Evolutionary conservation across 2,113 vertebrate species (phyloP).

Genomic region (Clarias macrocephalus): DNA sequence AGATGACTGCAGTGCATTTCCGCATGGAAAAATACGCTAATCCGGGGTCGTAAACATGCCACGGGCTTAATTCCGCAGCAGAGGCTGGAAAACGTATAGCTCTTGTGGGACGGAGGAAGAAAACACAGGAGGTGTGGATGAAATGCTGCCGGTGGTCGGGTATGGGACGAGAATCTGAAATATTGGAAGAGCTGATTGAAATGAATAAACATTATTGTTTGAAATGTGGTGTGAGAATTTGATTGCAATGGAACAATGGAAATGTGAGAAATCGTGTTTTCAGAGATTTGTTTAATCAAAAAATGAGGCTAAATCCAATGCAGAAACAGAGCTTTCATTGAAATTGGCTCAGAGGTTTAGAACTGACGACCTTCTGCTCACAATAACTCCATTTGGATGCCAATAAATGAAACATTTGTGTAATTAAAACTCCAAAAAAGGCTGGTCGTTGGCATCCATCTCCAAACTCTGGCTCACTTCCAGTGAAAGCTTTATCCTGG

Average conservation of each 20-base stretch:
- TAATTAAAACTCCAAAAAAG: neutral
- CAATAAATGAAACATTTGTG: neutral
- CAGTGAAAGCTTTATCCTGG: neutral
- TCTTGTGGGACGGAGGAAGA: neutral
- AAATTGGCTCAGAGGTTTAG: neutral
- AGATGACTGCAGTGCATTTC: constrained; percentile 33
- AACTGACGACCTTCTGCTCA: neutral
- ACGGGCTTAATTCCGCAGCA: neutral
- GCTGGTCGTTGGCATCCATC: neutral
- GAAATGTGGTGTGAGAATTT: neutral
- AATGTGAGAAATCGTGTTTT: neutral
- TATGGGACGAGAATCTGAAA: neutral
- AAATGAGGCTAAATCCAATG: neutral
- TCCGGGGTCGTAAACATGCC: constrained; percentile 43
- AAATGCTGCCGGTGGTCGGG: neutral
- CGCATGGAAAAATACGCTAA: constrained; percentile 25
- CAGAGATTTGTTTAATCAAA: neutral
- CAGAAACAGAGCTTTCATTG: neutral
- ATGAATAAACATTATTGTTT: neutral
- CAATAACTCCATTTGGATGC: neutral
- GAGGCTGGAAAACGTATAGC: neutral
- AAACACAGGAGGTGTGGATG: neutral
- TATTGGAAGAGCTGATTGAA: neutral
- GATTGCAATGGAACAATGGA: neutral
- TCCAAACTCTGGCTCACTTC: neutral